Base-by-base conservation (phyloP, 1,140 invertebrate genomes). In the Drosophila obscura region DNA sequence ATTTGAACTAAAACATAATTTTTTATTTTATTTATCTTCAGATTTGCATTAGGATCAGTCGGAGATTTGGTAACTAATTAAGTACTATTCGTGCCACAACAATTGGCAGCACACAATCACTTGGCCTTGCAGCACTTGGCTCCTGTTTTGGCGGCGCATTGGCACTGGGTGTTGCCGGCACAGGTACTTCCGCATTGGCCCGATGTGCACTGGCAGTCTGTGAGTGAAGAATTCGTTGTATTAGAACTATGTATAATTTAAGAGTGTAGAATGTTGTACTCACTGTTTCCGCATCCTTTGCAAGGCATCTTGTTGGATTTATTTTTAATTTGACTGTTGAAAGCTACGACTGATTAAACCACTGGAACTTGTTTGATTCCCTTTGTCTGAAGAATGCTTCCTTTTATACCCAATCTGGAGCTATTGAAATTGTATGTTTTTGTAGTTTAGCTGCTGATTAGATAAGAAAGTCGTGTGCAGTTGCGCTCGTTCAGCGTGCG, bases 241-340 rank as follows among this genome's bases (percentile, higher is more conserved):
- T 69, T 69, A 59, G 19, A 13, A 61, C 16, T 39, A 26, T 28
- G 1, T 41, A 22, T 22, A 0, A 31, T 35, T 31, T 19, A 49
- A 41, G 19, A 9, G 5, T 9, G 8, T 39, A 2, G 2, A 11
- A n/a, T 9, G 15, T 45, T 22, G 2, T 22, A 85, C 80, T 84
- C 43, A 80, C 81, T 85, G 24, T 84, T 84, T 84, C 80, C 81
- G 53, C 81, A 84, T 84, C 81, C 77, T 59, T 85, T 85, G 81
- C 80, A 84, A 77, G 81, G 81, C 80, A 84, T 80, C 43, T 80
- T 80, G 7, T 48, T 46, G n/a, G 6, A 2, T 46, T 52, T 53
- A 19, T 22, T 51, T 11, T 15, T 58, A 43, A 45, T 16, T 49
- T 24, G 5, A 35, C 44, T 46, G 22, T 48, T 41, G 8, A 15